Evolutionary conservation across 2,113 vertebrate genomes (phyloP), one percentile per base, ranked within the genome.

Genomic region (Axis porcinus): DNA sequence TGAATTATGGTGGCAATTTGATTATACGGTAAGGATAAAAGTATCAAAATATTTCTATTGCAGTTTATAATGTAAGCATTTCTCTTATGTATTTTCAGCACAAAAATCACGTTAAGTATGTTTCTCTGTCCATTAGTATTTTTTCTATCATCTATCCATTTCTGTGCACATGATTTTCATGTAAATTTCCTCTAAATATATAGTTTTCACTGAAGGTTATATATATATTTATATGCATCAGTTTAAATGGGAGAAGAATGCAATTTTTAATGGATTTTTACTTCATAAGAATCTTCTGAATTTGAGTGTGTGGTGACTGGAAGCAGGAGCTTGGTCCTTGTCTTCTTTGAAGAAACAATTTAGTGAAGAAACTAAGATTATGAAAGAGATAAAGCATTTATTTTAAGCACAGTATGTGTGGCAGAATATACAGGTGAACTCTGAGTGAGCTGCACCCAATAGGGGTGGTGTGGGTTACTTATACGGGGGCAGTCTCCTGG

Each of bases 51-150:
- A 58, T 52, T n/a, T 54, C 12, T n/a, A 55, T 55, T 64, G 1
- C 2, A 85, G 4, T 54, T 90, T 54, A 83, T 47, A 94, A 14
- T 89, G 86, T 78, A 89, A 86, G 95, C 82, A 40, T 25, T 3
- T 6, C 1, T 84, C 15, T 89, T 7, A 40, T 50, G 0, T 36
- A 70, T 78, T 91, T 95, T 86, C 33, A 86, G 21, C 57, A 70
- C 30, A 21, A 25, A 67, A 45, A 89, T 23, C 3, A 79, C 2
- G 45, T 2, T 14, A 7, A 81, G 0, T 78, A n/a, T 28, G 40
- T 95, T 91, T 4, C 67, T 62, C 60, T 12, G n/a, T 33, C 8
- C 4, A 25, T 60, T 89, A 50, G 28, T 58, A 52, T 74, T 81
- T 54, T 40, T 23, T 4, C 23, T 54, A 84, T 52, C 3, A 27